Conservation (phyloP, 2,113 vertebrate species). For the Rhinogobius similis region DNA sequence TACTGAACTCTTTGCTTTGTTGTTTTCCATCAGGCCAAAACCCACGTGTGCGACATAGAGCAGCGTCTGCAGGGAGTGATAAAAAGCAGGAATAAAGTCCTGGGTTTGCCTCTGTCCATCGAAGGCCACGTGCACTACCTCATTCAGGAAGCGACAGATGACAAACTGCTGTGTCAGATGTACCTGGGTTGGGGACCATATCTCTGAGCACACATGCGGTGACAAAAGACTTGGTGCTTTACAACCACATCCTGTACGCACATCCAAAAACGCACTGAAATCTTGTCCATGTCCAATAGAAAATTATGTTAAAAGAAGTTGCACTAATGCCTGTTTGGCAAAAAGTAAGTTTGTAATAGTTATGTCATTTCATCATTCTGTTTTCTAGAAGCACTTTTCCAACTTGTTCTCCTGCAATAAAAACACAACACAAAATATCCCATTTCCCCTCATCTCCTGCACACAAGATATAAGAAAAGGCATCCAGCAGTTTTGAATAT, state of each 20-base stretch:
- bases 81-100: conserved; percentile 93
- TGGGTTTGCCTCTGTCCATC: conserved; percentile 93
- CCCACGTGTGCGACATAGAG: conserved; percentile 95
- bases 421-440: conserved; percentile 10
- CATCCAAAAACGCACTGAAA: not conserved
- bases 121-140: conserved; percentile 98
- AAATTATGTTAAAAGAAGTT: not conserved
- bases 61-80: conserved; percentile 95
- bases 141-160: conserved; percentile 94
- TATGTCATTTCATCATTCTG: conserved; percentile 16
- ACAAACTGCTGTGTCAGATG: conserved; percentile 94
- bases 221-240: not conserved
- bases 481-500: no score
- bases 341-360: not conserved
- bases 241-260: not conserved
- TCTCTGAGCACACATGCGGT: conserved; percentile 69
- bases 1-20: not conserved
- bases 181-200: conserved; percentile 98
- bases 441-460: not conserved
- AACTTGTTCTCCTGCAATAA: conserved; percentile 42
- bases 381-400: conserved; percentile 29
- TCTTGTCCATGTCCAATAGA: not conserved
- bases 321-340: not conserved
- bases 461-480: no score
- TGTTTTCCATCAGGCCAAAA: conserved; percentile 86